A percentile compares a stretch with the other conserved stretches of the same genome.
These are phyloP conservation scores for Pristionchus japonicus DNA, from an alignment of 2,888 invertebrate species.

Conservation along the genomic window DNA sequence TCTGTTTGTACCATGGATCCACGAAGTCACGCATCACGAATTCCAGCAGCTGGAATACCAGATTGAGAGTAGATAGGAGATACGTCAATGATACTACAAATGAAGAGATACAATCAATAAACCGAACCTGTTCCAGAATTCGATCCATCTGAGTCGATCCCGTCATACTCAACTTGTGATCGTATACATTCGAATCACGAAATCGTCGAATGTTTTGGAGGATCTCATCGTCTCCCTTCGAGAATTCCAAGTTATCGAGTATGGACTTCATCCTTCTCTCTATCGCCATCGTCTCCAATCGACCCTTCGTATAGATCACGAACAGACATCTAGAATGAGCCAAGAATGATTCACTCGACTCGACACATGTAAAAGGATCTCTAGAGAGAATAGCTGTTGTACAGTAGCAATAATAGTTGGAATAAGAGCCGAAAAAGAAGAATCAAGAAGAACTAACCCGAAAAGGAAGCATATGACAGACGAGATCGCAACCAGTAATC, in stretches of 20 bases:
- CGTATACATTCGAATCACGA: slow-evolving; percentile 48
- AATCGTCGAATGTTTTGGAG: slow-evolving; percentile 54
- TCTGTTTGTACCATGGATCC: slow-evolving; percentile 70
- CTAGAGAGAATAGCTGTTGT: background rate
- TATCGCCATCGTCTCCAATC: slow-evolving; percentile 49
- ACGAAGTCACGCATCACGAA: slow-evolving; percentile 72
- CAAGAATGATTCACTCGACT: background rate
- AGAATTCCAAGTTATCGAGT: slow-evolving; percentile 48
- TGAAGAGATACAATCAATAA: background rate
- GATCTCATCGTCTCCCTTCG: slow-evolving; percentile 57
- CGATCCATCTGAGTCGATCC: slow-evolving; percentile 59
- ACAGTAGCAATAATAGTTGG: too few species aligned
- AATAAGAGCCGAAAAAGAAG: background rate
- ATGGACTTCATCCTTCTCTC: slow-evolving; percentile 50
- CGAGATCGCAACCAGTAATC: slow-evolving; percentile 54
- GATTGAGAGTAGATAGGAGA: too few species aligned
- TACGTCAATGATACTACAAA: background rate
- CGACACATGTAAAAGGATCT: background rate
- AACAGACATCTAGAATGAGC: slow-evolving; percentile 46
- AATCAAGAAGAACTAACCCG: slow-evolving; percentile 52
- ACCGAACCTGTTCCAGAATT: slow-evolving; percentile 61
- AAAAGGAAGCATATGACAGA: slow-evolving; percentile 52
- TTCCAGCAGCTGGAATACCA: slow-evolving; percentile 62
- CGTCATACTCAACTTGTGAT: slow-evolving; percentile 54
- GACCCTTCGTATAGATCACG: slow-evolving; percentile 55